Percentiles rank a stretch among this genome's conserved stretches.
Conservation (phyloP, 2,113 vertebrate genomes). For the Cinclus cinclus region DNA sequence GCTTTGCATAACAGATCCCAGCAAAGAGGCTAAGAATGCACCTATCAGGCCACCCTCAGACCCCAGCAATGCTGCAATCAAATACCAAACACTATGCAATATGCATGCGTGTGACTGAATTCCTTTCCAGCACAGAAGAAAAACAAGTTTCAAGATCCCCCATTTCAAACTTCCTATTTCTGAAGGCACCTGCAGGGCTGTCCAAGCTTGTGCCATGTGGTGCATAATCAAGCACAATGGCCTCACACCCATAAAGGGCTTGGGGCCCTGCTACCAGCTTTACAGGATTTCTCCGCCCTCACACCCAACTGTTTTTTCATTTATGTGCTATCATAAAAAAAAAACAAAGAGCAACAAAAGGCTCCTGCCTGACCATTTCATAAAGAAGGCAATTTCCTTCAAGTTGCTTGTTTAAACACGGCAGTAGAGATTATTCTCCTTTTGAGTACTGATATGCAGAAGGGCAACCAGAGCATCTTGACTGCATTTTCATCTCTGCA, state of each 20-base stretch:
- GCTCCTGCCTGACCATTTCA: neutral
- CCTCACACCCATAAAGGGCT: fast-evolving
- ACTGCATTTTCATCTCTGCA: neutral
- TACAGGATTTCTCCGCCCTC: neutral
- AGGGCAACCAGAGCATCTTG: neutral
- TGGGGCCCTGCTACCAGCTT: neutral
- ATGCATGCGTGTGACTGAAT: fast-evolving
- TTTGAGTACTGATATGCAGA: neutral
- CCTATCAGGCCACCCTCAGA: neutral
- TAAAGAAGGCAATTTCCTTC: neutral
- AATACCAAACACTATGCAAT: neutral
- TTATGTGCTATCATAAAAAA: neutral
- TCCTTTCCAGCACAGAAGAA: neutral
- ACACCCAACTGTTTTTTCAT: neutral
- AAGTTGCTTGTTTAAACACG: neutral
- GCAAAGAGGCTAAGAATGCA: neutral
- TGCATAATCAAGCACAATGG: fast-evolving
- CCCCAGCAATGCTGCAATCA: neutral
- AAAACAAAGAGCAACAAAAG: neutral
- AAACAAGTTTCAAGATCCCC: neutral
- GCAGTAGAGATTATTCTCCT: neutral
- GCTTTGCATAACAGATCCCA: neutral
- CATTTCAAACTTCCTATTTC: neutral
- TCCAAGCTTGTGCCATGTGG: neutral
- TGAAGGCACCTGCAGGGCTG: neutral